Base-by-base conservation (phyloP, 2,797 vertebrate genomes). In the Rhynchonycteris naso region DNA sequence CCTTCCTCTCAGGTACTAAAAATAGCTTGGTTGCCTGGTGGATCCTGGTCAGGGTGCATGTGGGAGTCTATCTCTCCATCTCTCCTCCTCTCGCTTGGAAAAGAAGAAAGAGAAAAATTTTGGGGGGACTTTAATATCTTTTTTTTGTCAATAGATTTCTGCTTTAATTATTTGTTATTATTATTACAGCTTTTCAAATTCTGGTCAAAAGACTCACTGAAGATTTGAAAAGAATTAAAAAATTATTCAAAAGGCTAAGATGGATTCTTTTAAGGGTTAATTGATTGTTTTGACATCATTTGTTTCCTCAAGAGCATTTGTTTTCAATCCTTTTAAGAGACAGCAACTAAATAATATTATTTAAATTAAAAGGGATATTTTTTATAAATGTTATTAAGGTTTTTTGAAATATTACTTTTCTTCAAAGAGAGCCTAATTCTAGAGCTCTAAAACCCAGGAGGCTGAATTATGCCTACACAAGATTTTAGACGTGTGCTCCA, bases 191-290 rank as follows among this genome's bases (percentile, higher is more conserved):
- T 92, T 69, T 96, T 71, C 65, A 88, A 90, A 89, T 84, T 81
- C 21, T 82, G 52, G 78, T 56, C 22, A 88, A 93, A 93, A 88
- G n/a, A 58, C 15, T 72, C 35, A 43, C 19, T 88, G 90, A 11
- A n/a, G 21, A 71, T 75, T 92, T 82, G 75, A 88, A 96, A 93
- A 83, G 19, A 89, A 66, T 93, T 87, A 88, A 82, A 91, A 28
- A 75, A 86, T 93, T 26, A 68, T 28, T 30, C 16, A 72, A 66
- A 75, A 52, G 56, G 35, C n/a, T 56, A 24, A 66, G 38, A 33
- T 87, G 19, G 52, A 19, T 76, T 83, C 79, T 88, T 93, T 43
- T 69, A 88, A 90, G 30, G 38, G 16, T 24, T 66, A 56, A 5
- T 21, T 56, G 47, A 91, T 80, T 71, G 16, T 85, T 92, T 93